These are phyloP conservation scores for Ostrea denselamellosa DNA, from an alignment of 1,140 invertebrate species.

Conservation along the genomic window DNA sequence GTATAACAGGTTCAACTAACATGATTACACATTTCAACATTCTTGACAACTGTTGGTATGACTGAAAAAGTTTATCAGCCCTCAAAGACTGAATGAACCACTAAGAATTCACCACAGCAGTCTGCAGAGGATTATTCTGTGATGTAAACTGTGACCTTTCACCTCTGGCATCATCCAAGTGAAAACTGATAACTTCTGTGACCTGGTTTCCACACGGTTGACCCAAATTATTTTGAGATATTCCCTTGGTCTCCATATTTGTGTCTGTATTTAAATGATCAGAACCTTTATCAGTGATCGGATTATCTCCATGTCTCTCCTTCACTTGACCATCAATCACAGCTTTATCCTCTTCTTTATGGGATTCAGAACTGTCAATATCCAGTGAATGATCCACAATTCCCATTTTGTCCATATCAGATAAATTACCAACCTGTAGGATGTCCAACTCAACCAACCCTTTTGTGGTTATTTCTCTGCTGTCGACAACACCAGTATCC, in stretches of 20 bases:
- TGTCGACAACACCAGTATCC: background rate
- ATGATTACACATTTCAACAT: background rate
- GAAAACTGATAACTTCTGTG: constrained; percentile 9
- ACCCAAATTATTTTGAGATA: background rate
- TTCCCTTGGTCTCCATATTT: background rate
- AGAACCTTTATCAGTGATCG: background rate
- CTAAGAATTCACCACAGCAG: constrained; percentile 20
- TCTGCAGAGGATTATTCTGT: constrained; percentile 18
- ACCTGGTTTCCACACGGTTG: constrained; percentile 22
- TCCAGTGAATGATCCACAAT: background rate
- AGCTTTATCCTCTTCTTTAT: background rate
- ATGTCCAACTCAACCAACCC: background rate
- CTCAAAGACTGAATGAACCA: background rate
- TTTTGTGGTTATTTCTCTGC: background rate
- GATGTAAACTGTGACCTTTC: background rate
- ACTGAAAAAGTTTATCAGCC: background rate
- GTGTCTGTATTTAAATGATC: background rate
- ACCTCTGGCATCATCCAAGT: constrained; percentile 17
- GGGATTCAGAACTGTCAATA: background rate
- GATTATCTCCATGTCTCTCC: background rate
- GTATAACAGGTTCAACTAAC: background rate
- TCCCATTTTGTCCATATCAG: background rate
- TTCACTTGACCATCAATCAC: background rate
- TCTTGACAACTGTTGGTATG: background rate
- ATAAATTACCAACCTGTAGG: background rate